A percentile compares a stretch with the other conserved stretches of the same genome.
Conservation (phyloP, 2,797 vertebrate species). For the Clarias platycephalus region DNA sequence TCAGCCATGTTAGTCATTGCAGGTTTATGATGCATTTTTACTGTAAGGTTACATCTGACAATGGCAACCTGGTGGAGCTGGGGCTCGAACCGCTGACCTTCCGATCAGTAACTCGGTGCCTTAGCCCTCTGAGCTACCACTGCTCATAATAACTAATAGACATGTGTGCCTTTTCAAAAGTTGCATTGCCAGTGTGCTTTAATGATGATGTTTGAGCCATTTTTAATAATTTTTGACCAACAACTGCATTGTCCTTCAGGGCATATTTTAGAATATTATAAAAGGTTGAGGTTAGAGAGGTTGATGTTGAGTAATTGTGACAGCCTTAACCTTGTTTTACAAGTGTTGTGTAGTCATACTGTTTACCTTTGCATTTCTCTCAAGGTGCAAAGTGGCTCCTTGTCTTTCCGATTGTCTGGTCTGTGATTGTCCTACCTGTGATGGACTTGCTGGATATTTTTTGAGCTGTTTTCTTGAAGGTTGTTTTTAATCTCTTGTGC, state of each 20-base stretch:
- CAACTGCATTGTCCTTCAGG: too few species aligned
- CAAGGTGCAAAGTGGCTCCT: not conserved
- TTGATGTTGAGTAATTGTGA: not conserved
- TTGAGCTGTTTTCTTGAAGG: not conserved
- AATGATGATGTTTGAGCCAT: not conserved
- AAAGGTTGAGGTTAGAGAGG: not conserved
- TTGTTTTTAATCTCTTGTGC: not conserved
- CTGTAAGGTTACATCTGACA: too few species aligned
- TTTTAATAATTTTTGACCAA: not conserved
- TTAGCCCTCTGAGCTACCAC: too few species aligned
- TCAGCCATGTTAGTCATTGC: too few species aligned
- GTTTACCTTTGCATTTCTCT: not conserved
- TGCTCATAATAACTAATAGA: too few species aligned
- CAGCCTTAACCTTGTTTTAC: not conserved
- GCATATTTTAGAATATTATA: not conserved
- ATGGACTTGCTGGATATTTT: not conserved
- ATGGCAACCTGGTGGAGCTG: too few species aligned
- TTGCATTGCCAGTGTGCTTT: not conserved
- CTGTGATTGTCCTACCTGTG: not conserved
- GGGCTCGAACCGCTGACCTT: too few species aligned
- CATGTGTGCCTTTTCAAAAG: not conserved
- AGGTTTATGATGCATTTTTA: too few species aligned
- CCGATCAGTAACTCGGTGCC: too few species aligned
- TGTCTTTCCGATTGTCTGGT: not conserved
- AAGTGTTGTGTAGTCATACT: not conserved